These are phyloP conservation scores for Oceanites oceanicus DNA, from an alignment of 2,113 vertebrate species.

Conservation along the genomic window DNA sequence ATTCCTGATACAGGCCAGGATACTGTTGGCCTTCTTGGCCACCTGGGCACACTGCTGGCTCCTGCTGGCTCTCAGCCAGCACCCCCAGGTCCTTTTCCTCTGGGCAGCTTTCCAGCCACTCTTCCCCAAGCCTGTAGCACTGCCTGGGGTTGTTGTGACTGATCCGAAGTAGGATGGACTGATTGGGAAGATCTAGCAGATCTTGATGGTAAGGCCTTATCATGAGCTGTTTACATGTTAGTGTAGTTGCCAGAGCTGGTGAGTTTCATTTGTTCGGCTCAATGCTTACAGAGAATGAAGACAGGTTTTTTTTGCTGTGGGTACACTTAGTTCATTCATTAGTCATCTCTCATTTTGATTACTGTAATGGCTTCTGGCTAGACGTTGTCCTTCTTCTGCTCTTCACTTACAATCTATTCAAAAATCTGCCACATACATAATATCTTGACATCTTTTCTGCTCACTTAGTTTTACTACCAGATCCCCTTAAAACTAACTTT, in stretches of 20 bases:
- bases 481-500: slow-evolving; percentile 1
- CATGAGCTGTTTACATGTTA: neutral
- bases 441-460: slow-evolving; percentile 13
- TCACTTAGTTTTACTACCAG: neutral
- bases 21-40: too few relatives aligned
- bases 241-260: neutral
- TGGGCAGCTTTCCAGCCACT: too few relatives aligned
- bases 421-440: slow-evolving; percentile 6
- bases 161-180: neutral
- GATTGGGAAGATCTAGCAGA: neutral
- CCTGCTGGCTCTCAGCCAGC: too few relatives aligned
- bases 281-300: neutral
- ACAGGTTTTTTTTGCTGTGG: neutral
- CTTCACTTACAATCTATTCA: slow-evolving; percentile 44
- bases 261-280: neutral
- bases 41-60: too few relatives aligned
- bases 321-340: slow-evolving; percentile 39
- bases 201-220: neutral
- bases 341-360: slow-evolving; percentile 41
- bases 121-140: too few relatives aligned
- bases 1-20: too few relatives aligned
- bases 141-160: too few relatives aligned
- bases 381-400: slow-evolving; percentile 47
- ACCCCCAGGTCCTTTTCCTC: too few relatives aligned
- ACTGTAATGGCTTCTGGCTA: slow-evolving; percentile 50